Percentiles rank a stretch among this genome's conserved stretches.
These are phyloP conservation scores for Ailurus styani DNA, from an alignment of 2,113 vertebrate species.

Conservation along the genomic window DNA sequence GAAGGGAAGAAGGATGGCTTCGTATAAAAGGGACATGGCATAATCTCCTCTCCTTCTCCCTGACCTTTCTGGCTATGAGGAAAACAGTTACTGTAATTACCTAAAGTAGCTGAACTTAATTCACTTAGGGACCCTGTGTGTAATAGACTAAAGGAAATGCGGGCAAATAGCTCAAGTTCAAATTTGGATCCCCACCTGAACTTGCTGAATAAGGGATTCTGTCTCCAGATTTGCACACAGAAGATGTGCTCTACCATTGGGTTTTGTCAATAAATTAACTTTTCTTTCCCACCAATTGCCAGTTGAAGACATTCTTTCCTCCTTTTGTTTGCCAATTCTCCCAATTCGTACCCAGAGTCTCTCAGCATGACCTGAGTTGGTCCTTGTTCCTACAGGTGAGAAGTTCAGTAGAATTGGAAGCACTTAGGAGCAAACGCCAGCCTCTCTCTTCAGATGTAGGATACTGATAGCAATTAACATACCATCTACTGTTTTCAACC, in stretches of 20 bases:
- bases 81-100: constrained; percentile 24
- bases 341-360: background rate
- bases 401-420: background rate
- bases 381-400: background rate
- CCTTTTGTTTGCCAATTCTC: background rate
- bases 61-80: constrained; percentile 20
- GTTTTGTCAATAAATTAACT: background rate
- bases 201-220: constrained; percentile 25
- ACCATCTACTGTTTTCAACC: background rate
- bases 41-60: background rate
- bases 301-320: background rate
- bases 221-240: background rate
- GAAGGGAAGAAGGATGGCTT: background rate
- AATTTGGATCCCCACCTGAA: background rate
- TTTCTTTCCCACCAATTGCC: background rate
- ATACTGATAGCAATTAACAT: background rate
- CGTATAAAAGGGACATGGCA: background rate
- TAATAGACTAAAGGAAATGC: constrained; percentile 17
- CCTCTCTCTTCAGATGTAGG: background rate
- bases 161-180: background rate
- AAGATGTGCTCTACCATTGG: background rate
- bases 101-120: constrained; percentile 47
- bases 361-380: background rate
- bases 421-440: background rate
- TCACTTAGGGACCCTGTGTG: background rate